phyloP scores from a whole-genome alignment of 2,113 vertebrate genomes.

The Lepus americanus region DNA sequence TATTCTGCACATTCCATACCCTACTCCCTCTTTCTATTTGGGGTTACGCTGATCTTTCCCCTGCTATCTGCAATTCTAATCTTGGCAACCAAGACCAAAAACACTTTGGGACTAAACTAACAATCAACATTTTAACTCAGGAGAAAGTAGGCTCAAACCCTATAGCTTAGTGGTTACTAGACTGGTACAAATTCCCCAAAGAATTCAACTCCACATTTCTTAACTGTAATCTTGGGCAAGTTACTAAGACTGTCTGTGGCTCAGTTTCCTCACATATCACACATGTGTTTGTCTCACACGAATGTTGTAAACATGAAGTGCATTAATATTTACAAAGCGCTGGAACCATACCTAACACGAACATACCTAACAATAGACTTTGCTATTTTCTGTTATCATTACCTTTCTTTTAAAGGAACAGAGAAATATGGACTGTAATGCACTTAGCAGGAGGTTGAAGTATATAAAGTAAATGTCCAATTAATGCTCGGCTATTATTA shows the following conservation, averaged over 20 bases:
- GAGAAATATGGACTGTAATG: not conserved
- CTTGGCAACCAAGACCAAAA: not conserved
- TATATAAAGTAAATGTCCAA: not conserved
- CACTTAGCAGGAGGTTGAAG: not conserved
- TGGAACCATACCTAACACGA: not conserved
- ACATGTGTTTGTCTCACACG: not conserved
- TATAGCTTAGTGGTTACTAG: not conserved
- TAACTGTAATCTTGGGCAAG: not conserved
- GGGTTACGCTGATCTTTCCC: not conserved
- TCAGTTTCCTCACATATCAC: not conserved
- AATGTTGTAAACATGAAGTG: conserved; percentile 4
- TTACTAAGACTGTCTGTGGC: not conserved
- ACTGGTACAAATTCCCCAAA: not conserved
- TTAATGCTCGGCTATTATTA: conserved; percentile 35
- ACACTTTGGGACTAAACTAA: not conserved
- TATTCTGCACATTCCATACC: not conserved
- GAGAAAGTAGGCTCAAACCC: not conserved
- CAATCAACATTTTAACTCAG: not conserved
- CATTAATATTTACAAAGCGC: not conserved
- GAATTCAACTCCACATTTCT: not conserved
- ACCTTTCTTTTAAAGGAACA: not conserved
- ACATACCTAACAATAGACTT: not conserved
- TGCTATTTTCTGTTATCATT: not conserved
- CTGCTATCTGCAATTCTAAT: not conserved
- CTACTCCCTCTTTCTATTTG: not conserved